These are phyloP conservation scores for Dermolepida albohirtum DNA, from an alignment of 2,888 invertebrate genomes.

Conservation along the genomic window DNA sequence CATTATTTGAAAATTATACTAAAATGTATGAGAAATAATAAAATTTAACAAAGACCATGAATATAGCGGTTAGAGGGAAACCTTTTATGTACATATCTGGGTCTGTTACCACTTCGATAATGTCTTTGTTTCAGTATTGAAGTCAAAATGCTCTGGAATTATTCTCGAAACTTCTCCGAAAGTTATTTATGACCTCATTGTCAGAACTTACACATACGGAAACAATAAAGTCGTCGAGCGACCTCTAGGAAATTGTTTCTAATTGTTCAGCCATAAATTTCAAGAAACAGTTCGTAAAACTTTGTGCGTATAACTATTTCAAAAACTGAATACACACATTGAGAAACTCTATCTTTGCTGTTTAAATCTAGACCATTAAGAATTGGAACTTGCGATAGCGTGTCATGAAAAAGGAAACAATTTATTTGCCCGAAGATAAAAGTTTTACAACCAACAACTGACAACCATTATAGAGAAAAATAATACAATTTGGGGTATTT, in stretches of 20 bases:
- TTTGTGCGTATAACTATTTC: conserved; percentile 15
- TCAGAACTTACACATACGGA: conserved; percentile 11
- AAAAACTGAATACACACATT: conserved; percentile 4
- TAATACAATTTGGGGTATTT: no score
- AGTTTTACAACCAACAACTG: not conserved
- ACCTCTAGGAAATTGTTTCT: conserved; percentile 34
- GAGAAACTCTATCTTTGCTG: not conserved
- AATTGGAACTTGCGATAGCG: not conserved
- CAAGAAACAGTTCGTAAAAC: conserved; percentile 10
- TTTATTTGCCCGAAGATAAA: conserved; percentile 1
- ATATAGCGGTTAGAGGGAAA: not conserved
- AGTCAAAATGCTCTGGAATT: conserved; percentile 20
- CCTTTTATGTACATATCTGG: not conserved
- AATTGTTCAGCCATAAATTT: conserved; percentile 35
- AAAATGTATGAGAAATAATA: no score
- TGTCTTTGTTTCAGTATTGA: conserved; percentile 21
- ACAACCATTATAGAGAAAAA: not conserved
- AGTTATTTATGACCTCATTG: conserved; percentile 32
- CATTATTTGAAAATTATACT: no score
- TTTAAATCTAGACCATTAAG: conserved; percentile 10
- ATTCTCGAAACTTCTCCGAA: conserved; percentile 23
- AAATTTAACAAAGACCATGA: not conserved
- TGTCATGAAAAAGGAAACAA: not conserved
- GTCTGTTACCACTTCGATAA: not conserved
- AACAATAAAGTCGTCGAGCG: conserved; percentile 26